These are phyloP conservation scores for Lophius americanus DNA, from an alignment of 2,797 vertebrate genomes.

Conservation along the genomic window DNA sequence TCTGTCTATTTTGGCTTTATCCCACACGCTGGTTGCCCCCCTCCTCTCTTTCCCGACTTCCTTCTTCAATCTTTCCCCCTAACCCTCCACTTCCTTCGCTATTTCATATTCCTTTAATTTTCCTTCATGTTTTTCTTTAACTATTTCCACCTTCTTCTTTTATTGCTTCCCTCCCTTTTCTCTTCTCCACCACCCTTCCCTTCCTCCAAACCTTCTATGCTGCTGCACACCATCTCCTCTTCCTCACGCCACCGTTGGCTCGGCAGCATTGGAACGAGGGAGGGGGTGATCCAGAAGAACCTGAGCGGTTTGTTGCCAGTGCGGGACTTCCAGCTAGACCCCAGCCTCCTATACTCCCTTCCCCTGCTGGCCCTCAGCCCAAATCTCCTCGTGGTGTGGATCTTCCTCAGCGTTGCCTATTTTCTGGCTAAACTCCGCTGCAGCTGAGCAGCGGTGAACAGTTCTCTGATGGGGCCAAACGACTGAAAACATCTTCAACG, in stretches of 20 bases:
- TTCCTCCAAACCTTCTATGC: slow-evolving; percentile 28
- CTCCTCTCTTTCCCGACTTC: slow-evolving; percentile 72
- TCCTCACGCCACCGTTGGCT: slow-evolving; percentile 77
- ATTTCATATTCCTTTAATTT: neutral
- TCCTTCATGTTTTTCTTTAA: slow-evolving; percentile 11
- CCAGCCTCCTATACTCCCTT: slow-evolving; percentile 97
- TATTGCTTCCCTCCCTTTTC: slow-evolving; percentile 49
- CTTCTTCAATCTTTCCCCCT: neutral
- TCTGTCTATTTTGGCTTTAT: slow-evolving; percentile 43
- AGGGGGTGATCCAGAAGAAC: slow-evolving; percentile 99
- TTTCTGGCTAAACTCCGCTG: slow-evolving; percentile 96
- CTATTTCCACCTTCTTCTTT: slow-evolving; percentile 41
- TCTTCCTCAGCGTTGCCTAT: slow-evolving; percentile 96
- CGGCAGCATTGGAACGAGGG: slow-evolving; percentile 98
- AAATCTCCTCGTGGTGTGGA: slow-evolving; percentile 98
- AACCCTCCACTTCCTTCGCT: neutral
- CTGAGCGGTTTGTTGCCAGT: slow-evolving; percentile 96
- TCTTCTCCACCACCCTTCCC: slow-evolving; percentile 33
- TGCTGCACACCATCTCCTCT: slow-evolving; percentile 42
- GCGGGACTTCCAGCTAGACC: slow-evolving; percentile 95
- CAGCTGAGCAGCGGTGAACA: slow-evolving; percentile 81
- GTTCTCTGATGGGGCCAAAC: neutral
- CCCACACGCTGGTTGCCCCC: slow-evolving; percentile 64
- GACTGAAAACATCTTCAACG: slow-evolving; percentile 1
- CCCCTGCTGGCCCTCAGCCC: slow-evolving; percentile 97